These are phyloP conservation scores for Diarsia rubi DNA, from an alignment of 2,888 invertebrate species.

Conservation along the genomic window DNA sequence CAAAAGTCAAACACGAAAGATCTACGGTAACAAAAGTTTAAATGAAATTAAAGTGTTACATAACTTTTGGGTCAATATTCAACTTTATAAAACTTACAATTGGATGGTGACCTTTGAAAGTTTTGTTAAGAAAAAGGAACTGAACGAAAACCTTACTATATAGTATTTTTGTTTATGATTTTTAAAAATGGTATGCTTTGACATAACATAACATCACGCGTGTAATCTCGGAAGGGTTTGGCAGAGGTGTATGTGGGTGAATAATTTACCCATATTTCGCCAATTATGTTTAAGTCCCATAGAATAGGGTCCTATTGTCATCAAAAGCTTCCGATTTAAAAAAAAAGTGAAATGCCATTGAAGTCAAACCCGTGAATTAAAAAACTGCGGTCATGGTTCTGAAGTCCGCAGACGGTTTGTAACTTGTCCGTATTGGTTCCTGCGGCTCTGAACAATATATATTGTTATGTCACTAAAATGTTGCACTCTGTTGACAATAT, in stretches of 20 bases:
- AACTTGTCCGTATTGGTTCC: background rate
- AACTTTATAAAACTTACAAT: conserved; percentile 28
- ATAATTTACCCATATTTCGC: no score
- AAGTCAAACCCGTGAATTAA: background rate
- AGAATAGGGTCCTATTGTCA: no score
- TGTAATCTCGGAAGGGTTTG: no score
- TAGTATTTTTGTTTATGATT: background rate
- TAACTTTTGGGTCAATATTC: conserved; percentile 24
- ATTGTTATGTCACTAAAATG: background rate
- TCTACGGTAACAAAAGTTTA: conserved; percentile 16
- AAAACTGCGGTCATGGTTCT: background rate
- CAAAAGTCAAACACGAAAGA: conserved; percentile 23
- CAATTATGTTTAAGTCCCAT: no score
- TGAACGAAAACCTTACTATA: no score
- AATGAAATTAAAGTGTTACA: conserved; percentile 24
- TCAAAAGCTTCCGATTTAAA: no score
- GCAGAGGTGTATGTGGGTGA: no score
- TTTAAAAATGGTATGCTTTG: background rate
- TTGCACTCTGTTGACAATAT: no score
- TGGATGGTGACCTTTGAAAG: conserved; percentile 27
- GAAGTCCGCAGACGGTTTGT: background rate
- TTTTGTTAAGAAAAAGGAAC: background rate
- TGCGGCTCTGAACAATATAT: background rate
- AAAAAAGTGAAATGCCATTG: no score
- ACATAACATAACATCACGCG: no score